Evolutionary conservation across 2,888 invertebrate species (phyloP), one percentile per base, ranked within the genome.

Genomic region (Mesochorus sp.): DNA sequence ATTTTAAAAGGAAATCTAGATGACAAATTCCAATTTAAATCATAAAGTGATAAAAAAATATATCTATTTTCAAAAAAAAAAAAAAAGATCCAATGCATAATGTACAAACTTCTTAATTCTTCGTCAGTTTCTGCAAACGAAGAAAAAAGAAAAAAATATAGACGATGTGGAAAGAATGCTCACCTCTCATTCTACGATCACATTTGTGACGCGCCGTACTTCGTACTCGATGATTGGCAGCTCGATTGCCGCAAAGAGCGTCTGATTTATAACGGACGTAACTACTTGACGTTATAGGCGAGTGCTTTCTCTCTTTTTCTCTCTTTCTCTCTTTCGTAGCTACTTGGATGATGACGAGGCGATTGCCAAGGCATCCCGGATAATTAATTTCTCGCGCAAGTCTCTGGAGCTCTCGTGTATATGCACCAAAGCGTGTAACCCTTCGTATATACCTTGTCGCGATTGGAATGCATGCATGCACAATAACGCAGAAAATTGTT

Each of bases 221-320:
- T n/a, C n/a, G 21, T 28, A 6, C 37, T 26, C 64, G 28, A 73
- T 73, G 64, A 73, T 73, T 73, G 73, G 55, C 73, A 66, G 24
- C 64, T 14, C 49, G 55, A 73, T 64, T 66, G 57, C 64, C 55
- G 57, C 37, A 53, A 19, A 21, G 55, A 21, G 17, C 26, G 73
- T 64, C 57, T 73, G 73, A 73, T 64, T 66, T 73, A 73, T 73
- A 64, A 26, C 73, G 55, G 73, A 73, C 73, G 73, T 66, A 57
- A 57, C 64, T 73, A 73, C 64, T 73, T 34, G 37, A 3, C 62
- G 26, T 44, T 62, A 44, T 6, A 61, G 17, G n/a, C 19, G 61
- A 10, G 24, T 12, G 31, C 57, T 34, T 14, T 28, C n/a, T n/a
- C n/a, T n/a, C n/a, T n/a, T n/a, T n/a, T n/a, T n/a, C n/a, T n/a